Conservation (phyloP, 2,797 vertebrate species). For the Harpagifer antarcticus region DNA sequence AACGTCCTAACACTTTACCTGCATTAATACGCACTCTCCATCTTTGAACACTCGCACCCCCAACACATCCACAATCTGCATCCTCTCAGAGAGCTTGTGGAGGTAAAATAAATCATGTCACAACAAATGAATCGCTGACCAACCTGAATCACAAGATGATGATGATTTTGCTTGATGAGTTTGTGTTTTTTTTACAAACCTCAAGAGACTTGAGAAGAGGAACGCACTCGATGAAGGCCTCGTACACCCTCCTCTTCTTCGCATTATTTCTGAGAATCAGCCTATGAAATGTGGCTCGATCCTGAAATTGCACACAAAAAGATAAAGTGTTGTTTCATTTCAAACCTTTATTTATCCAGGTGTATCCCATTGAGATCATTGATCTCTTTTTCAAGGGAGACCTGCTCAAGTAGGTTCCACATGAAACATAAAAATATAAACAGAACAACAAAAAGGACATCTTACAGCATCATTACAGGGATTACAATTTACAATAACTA, state of each 20-base stretch:
- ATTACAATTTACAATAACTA: no score
- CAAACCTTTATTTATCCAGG: no score
- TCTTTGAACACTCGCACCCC: slow-evolving; percentile 89
- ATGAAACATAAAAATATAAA: no score
- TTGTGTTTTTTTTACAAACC: slow-evolving; percentile 76
- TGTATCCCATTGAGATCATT: no score
- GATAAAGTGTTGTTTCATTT: accelerated
- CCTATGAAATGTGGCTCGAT: slow-evolving; percentile 94
- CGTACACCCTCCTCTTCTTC: slow-evolving; percentile 93
- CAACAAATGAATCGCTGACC: background rate
- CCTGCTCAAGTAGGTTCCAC: no score
- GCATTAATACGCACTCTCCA: slow-evolving; percentile 89
- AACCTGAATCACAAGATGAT: background rate
- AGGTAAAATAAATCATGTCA: background rate
- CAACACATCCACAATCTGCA: slow-evolving; percentile 96
- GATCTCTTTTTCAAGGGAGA: no score
- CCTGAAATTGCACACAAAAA: slow-evolving; percentile 78
- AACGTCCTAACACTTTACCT: slow-evolving; percentile 60
- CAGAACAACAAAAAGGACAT: no score
- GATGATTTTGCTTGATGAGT: background rate
- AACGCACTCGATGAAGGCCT: slow-evolving; percentile 94
- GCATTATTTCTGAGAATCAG: slow-evolving; percentile 96
- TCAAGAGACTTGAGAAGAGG: slow-evolving; percentile 94
- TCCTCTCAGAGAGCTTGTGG: slow-evolving; percentile 90
- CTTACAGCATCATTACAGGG: no score